phyloP scores from a whole-genome alignment of 1,140 invertebrate species.

The Battus philenor region DNA sequence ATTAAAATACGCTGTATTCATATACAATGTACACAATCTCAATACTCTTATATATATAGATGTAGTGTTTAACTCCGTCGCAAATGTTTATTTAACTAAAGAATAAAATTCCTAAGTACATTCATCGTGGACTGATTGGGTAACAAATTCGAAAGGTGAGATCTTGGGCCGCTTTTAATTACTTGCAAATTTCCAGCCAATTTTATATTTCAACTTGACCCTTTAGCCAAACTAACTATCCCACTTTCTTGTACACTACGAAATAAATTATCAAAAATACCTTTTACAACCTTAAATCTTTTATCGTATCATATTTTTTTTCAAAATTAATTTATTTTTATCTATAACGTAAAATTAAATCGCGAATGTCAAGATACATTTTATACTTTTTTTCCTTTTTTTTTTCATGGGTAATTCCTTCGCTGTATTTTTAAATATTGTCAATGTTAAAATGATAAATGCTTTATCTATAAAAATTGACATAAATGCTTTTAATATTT shows the following conservation, averaged over 20 bases:
- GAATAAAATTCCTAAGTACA: constrained; percentile 21
- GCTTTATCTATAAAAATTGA: background rate
- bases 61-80: too few species aligned
- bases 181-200: background rate
- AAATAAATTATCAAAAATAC: constrained; percentile 14
- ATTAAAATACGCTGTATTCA: constrained; percentile 18
- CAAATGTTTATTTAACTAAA: too few species aligned
- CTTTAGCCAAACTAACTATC: constrained; percentile 10
- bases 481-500: too few species aligned
- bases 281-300: constrained; percentile 11
- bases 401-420: too few species aligned
- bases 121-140: constrained; percentile 12
- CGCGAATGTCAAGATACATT: too few species aligned
- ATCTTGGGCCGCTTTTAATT: constrained; percentile 16
- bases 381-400: too few species aligned
- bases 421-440: background rate
- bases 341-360: too few species aligned
- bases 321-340: too few species aligned
- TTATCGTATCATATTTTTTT: too few species aligned
- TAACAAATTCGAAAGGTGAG: constrained; percentile 24
- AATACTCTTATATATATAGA: constrained; percentile 12
- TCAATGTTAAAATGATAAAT: constrained; percentile 6
- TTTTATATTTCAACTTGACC: constrained; percentile 1
- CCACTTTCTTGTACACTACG: constrained; percentile 3
- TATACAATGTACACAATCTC: constrained; percentile 26